A percentile compares a stretch with the other conserved stretches of the same genome.
These are phyloP conservation scores for Schizotus pectinicornis DNA, from an alignment of 2,888 invertebrate genomes.

Conservation along the genomic window DNA sequence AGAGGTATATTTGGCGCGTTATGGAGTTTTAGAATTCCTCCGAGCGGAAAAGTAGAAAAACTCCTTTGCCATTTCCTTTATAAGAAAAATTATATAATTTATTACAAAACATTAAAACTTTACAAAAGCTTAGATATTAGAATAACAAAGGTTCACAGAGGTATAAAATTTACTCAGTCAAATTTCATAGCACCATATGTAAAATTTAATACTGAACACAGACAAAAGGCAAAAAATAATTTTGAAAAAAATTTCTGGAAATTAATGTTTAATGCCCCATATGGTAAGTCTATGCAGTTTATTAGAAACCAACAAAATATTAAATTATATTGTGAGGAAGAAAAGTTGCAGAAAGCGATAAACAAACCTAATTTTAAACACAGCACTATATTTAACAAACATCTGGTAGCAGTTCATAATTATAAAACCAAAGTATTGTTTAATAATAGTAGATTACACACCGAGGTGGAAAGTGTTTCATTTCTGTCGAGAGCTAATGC, in stretches of 20 bases:
- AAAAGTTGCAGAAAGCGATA: slow-evolving; percentile 28
- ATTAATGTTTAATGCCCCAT: slow-evolving; percentile 16
- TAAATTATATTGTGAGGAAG: slow-evolving; percentile 24
- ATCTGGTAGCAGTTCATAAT: slow-evolving; percentile 25
- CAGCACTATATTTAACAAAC: slow-evolving; percentile 23
- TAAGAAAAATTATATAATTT: slow-evolving; percentile 22
- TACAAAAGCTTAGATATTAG: slow-evolving; percentile 25
- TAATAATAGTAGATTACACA: no score
- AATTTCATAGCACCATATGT: slow-evolving; percentile 30
- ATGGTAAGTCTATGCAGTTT: slow-evolving; percentile 21
- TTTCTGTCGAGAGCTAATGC: no score
- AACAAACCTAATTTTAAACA: slow-evolving; percentile 28
- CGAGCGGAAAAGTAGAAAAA: slow-evolving; percentile 25
- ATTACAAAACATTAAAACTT: slow-evolving; percentile 26
- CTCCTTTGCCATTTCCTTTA: slow-evolving; percentile 21
- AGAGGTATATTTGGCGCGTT: no score
- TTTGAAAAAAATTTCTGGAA: slow-evolving; percentile 22
- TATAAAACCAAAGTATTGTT: slow-evolving; percentile 23
- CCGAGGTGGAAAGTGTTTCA: no score
- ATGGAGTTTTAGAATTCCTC: slow-evolving; percentile 26
- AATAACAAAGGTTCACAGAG: slow-evolving; percentile 26
- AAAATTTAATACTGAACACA: slow-evolving; percentile 30
- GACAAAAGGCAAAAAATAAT: slow-evolving; percentile 22
- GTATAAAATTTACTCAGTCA: slow-evolving; percentile 30
- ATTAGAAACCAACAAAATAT: slow-evolving; percentile 29